Evolutionary conservation across 2,113 vertebrate species (phyloP).

Genomic region (Paradoxurus hermaphroditus): DNA sequence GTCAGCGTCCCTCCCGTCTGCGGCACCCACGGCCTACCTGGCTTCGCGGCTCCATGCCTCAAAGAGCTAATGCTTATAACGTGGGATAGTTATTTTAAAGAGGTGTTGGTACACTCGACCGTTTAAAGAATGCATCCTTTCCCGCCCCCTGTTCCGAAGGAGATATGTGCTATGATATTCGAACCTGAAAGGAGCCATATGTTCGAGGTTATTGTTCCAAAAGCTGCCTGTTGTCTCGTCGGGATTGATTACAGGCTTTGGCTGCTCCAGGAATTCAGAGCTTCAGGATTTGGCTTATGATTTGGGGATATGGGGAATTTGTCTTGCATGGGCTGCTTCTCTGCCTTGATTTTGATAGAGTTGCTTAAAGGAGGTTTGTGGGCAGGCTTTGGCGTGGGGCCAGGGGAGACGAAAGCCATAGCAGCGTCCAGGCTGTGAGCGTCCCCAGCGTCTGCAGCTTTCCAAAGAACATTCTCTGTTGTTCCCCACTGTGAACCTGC

Average conservation of each 20-base stretch:
- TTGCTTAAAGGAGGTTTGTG: background rate
- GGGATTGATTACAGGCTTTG: slow-evolving; percentile 34
- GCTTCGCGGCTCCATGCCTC: background rate
- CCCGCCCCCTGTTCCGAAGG: background rate
- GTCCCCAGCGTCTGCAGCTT: background rate
- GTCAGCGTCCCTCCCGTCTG: background rate
- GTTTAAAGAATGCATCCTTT: background rate
- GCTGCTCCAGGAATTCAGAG: slow-evolving; percentile 37
- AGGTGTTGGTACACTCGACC: background rate
- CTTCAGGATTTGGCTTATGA: slow-evolving; percentile 35
- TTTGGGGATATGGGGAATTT: background rate
- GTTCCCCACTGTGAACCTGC: background rate
- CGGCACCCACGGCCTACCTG: background rate
- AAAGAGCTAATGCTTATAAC: background rate
- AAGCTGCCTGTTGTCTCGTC: slow-evolving; percentile 12
- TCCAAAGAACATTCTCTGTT: background rate
- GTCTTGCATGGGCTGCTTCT: slow-evolving; percentile 31
- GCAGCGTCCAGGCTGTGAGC: background rate
- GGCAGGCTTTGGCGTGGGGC: background rate
- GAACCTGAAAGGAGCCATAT: slow-evolving; percentile 53
- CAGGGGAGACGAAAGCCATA: background rate
- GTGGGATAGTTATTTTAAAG: slow-evolving; percentile 24
- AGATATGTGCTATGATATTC: background rate
- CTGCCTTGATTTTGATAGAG: slow-evolving; percentile 35
- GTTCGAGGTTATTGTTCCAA: slow-evolving; percentile 34